Base-by-base conservation (phyloP, 35 echinoderm and acorn worm species). In the Ophioderma brevispina region DNA sequence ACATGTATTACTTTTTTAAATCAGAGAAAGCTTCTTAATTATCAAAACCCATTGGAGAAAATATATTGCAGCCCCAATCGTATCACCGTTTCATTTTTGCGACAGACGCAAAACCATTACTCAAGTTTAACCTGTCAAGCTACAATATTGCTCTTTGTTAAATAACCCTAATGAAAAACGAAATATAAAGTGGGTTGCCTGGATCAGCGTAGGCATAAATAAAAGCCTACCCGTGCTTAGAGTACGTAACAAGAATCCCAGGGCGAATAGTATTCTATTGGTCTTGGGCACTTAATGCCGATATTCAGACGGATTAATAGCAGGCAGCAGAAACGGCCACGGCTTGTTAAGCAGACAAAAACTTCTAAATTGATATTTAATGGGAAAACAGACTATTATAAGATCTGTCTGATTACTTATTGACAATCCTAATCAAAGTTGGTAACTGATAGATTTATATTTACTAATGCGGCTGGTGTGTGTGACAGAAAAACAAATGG, bases 151-250 rank as follows among this genome's bases (percentile, higher is more conserved):
- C 33, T 80, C 78, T 80, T 36, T 40, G 38, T 80, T 18, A 70
- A 70, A 25, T 25, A 18, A 25, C 10, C 59, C 59, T 70, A 70
- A 70, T 70, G 59, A 70, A 70, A 25, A 70, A 15, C 59, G 59
- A 70, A 70, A 70, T 70, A 3, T 70, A 70, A 70, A 70, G 59
- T 70, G n/a, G 59, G 59, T 70, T 70, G 59, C 59, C 23, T 46
- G 41, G 5, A 4, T 46, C 41, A 46, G 59, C 28, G 5, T 13
- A 13, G 59, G 59, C 59, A 70, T 30, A 70, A 70, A 70, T 70
- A 70, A 70, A 70, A 70, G 23, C 2, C 59, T 25, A 18, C n/a
- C 59, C 41, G 17, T 46, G 17, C 41, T 46, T 4, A 46, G n/a
- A 8, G 41, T 46, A 46, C 41, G 41, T 8, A 46, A 46, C 4